Evolutionary conservation across 2,888 invertebrate species (phyloP).

Genomic region (Entomobrya proxima): DNA sequence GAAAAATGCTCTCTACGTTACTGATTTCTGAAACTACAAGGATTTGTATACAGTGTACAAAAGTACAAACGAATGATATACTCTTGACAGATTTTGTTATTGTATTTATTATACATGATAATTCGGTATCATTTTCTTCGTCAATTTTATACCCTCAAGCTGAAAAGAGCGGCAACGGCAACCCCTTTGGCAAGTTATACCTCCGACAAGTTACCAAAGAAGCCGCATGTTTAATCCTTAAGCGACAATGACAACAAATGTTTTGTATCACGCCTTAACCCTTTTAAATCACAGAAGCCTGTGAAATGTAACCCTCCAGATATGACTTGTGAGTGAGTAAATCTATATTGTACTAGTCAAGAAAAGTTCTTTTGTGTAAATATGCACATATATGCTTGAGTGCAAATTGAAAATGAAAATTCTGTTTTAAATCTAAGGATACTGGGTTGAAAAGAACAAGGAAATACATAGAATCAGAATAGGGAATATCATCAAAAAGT

Average conservation of each 20-base stretch:
- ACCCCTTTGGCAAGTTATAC: slow-evolving; percentile 2
- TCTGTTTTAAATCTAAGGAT: neutral
- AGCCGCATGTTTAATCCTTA: slow-evolving; percentile 58
- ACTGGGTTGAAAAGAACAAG: neutral
- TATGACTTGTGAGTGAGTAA: neutral
- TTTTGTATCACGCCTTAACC: slow-evolving; percentile 67
- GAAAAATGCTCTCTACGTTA: neutral
- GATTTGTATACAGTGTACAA: no score
- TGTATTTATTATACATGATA: slow-evolving; percentile 24
- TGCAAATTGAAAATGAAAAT: neutral
- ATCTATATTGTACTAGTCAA: neutral
- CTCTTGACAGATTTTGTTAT: neutral
- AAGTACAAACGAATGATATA: neutral
- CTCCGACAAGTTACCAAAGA: slow-evolving; percentile 57
- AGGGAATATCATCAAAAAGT: neutral
- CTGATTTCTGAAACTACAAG: no score
- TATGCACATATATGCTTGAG: neutral
- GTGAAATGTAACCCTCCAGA: slow-evolving; percentile 55
- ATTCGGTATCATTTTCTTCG: slow-evolving; percentile 22
- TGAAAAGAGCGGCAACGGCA: slow-evolving; percentile 31
- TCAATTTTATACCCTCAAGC: slow-evolving; percentile 38
- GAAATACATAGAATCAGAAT: no score
- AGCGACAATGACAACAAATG: slow-evolving; percentile 66
- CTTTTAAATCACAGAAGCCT: slow-evolving; percentile 64
- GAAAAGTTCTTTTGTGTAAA: neutral